phyloP scores from a whole-genome alignment of 2,797 vertebrate species.

The Echeneis naucrates region DNA sequence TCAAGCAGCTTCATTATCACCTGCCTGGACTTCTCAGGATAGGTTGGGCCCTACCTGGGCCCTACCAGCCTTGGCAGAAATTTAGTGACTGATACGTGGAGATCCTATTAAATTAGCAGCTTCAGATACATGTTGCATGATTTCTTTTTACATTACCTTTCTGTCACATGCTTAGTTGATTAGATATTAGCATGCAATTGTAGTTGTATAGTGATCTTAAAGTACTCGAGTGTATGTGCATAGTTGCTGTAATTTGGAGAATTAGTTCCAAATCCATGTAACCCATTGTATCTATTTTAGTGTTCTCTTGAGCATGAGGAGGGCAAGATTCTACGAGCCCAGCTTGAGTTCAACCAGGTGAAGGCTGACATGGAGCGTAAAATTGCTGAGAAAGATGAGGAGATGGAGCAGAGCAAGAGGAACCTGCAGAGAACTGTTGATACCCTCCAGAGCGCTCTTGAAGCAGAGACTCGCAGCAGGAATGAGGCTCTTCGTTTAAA shows the following conservation, averaged over 20 bases:
- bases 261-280: not conserved
- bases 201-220: not conserved
- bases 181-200: not conserved
- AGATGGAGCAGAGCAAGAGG: constrained; percentile 92
- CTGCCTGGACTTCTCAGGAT: too few relatives aligned
- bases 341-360: constrained; percentile 90
- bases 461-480: constrained; percentile 84
- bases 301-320: constrained; percentile 89
- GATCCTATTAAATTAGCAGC: too few relatives aligned
- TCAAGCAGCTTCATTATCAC: too few relatives aligned
- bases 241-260: not conserved
- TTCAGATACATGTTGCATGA: too few relatives aligned
- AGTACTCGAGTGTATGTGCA: not conserved
- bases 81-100: too few relatives aligned
- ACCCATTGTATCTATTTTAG: too few relatives aligned
- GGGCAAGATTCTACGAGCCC: constrained; percentile 89
- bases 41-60: too few relatives aligned
- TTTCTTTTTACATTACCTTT: too few relatives aligned
- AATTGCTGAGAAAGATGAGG: constrained; percentile 91
- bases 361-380: constrained; percentile 91
- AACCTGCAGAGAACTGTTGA: constrained; percentile 89
- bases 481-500: constrained; percentile 84
- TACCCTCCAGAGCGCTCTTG: constrained; percentile 85
- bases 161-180: too few relatives aligned
- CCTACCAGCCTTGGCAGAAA: too few relatives aligned